Evolutionary conservation across 2,113 vertebrate species (phyloP).

Genomic region (Sterna hirundo): DNA sequence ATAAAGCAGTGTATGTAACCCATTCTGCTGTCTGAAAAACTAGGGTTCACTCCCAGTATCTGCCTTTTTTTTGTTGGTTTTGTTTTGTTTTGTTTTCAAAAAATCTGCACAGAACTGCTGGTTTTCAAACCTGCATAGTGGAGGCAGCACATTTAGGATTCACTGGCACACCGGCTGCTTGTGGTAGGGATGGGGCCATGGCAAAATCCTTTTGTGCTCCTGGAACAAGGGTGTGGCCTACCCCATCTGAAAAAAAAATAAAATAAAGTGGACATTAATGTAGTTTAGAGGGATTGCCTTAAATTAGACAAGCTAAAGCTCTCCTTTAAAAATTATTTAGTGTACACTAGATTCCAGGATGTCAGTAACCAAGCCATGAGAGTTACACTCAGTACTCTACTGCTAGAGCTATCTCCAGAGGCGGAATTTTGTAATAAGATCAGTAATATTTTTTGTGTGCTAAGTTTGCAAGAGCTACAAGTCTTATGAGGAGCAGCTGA

Average conservation of each 20-base stretch:
- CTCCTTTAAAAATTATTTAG: background rate
- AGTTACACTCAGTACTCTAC: background rate
- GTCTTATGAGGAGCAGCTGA: background rate
- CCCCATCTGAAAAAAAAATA: background rate
- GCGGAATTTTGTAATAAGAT: background rate
- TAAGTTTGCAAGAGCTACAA: background rate
- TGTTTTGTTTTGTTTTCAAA: background rate
- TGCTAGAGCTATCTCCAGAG: background rate
- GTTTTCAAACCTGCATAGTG: fast-evolving
- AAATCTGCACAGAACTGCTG: background rate
- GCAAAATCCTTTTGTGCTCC: background rate
- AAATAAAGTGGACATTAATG: background rate
- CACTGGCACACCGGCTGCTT: background rate
- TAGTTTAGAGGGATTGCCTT: background rate
- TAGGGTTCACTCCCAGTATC: background rate
- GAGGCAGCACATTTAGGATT: background rate
- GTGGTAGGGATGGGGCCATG: background rate
- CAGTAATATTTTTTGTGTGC: background rate
- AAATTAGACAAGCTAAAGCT: fast-evolving
- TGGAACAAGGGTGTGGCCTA: background rate
- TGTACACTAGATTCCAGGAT: background rate
- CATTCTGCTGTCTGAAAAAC: background rate
- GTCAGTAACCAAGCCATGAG: background rate
- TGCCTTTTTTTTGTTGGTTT: background rate
- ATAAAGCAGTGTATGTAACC: background rate